These are phyloP conservation scores for Odontothrips loti DNA, from an alignment of 2,888 invertebrate species.

Conservation along the genomic window DNA sequence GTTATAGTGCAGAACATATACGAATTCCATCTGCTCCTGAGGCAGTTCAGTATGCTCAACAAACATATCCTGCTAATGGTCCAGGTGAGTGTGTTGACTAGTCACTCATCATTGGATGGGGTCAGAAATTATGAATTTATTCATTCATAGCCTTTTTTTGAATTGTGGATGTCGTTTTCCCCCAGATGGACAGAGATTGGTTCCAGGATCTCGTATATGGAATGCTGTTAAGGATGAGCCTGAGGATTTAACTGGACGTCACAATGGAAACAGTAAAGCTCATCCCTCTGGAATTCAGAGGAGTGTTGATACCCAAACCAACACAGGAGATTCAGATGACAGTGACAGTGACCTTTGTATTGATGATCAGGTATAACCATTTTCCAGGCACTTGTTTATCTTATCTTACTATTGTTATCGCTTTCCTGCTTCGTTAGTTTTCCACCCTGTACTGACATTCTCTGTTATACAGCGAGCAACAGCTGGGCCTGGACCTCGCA, in stretches of 20 bases:
- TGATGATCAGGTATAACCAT: constrained; percentile 1
- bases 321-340: not conserved
- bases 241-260: not conserved
- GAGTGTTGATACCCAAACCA: not conserved
- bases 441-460: not conserved
- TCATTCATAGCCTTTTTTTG: too few relatives aligned
- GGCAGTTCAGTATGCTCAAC: not conserved
- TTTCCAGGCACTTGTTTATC: not conserved
- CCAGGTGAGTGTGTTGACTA: not conserved
- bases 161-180: too few relatives aligned
- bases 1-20: not conserved
- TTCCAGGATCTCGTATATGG: not conserved
- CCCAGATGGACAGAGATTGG: not conserved
- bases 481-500: not conserved
- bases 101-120: too few relatives aligned
- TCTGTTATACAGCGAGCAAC: not conserved
- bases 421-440: not conserved
- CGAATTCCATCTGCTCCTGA: not conserved
- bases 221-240: constrained; percentile 6
- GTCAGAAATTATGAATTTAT: too few relatives aligned
- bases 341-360: constrained; percentile 14
- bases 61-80: not conserved
- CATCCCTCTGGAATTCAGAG: not conserved
- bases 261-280: not conserved
- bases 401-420: too few relatives aligned